Base-by-base conservation (phyloP, 2,797 vertebrate species). In the Centroberyx gerrardi region DNA sequence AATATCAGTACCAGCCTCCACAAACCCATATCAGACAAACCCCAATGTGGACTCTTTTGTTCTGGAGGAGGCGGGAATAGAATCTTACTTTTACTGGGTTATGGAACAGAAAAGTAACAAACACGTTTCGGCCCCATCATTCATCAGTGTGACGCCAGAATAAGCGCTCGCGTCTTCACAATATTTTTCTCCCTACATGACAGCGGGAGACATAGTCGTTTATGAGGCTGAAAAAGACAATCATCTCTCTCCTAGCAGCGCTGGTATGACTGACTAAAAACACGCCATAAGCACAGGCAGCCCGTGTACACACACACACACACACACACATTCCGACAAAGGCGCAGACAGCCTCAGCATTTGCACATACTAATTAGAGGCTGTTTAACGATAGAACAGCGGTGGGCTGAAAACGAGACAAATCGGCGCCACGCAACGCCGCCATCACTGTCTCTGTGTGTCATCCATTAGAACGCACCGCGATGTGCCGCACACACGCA, bases 341-440 rank as follows among this genome's bases (percentile, higher is more conserved):
- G 44, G 38, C n/a, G 31, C 31, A 74, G 56, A 68, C 78, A 78
- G 59, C 68, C 54, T 56, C 55, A 69, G 64, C 55, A 22, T 68
- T 72, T 29, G 17, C 31, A 76, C 72, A 78, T n/a, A 22, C 61
- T 81, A 81, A 78, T 83, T 78, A 76, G 56, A 42, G 72, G 63
- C 51, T 51, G 74, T 62, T 68, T 74, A 74, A 78, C 1, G 36
- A 36, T 63, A 62, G 56, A 72, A 55, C 74, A 72, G 70, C 67
- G 55, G 54, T 59, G 9, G 73, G 60, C 64, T 75, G 60, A 58
- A 78, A 78, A 74, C 7, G 13, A 78, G 62, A 83, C 74, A 71
- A 68, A 80, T 61, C 36, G 71, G 72, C n/a, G 22, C n/a, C 28
- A 22, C 27, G 68, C 55, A 44, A 56, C 3, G 8, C 40, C 14